Evolutionary conservation across 2,797 vertebrate species (phyloP).

Genomic region (Hydrolagus colliei): DNA sequence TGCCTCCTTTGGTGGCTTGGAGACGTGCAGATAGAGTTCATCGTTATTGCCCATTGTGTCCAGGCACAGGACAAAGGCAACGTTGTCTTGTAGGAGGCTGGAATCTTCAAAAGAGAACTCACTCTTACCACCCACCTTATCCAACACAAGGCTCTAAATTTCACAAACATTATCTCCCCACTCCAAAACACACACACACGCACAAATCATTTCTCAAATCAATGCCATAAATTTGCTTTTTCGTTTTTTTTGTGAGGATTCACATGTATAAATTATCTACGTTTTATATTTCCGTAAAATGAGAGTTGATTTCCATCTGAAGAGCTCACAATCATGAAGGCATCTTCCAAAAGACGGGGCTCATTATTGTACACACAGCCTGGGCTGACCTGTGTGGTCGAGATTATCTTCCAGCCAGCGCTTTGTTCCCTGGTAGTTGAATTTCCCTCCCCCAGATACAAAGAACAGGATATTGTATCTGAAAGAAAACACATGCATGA

Average conservation of each 20-base stretch:
- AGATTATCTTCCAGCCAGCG: slow-evolving; percentile 94
- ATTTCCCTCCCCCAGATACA: slow-evolving; percentile 94
- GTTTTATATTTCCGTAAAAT: no score
- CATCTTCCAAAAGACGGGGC: no score
- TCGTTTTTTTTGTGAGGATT: no score
- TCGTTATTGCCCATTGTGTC: slow-evolving; percentile 83
- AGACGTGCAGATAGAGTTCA: slow-evolving; percentile 83
- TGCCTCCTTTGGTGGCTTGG: slow-evolving; percentile 90
- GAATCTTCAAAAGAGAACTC: slow-evolving; percentile 63
- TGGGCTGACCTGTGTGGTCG: slow-evolving; percentile 81
- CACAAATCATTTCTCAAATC: no score
- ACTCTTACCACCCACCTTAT: neutral
- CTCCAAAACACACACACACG: no score
- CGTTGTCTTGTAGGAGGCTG: slow-evolving; percentile 93
- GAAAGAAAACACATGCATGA: neutral
- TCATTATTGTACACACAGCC: no score
- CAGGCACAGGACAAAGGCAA: slow-evolving; percentile 91
- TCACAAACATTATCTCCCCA: no score
- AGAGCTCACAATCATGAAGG: no score
- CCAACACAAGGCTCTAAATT: no score
- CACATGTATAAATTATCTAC: no score
- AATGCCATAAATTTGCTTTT: no score
- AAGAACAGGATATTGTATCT: slow-evolving; percentile 97
- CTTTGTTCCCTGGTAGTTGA: slow-evolving; percentile 97
- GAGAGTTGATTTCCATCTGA: no score